Conservation (phyloP, 2,888 invertebrate genomes). For the Holacanthella duospinosa region DNA sequence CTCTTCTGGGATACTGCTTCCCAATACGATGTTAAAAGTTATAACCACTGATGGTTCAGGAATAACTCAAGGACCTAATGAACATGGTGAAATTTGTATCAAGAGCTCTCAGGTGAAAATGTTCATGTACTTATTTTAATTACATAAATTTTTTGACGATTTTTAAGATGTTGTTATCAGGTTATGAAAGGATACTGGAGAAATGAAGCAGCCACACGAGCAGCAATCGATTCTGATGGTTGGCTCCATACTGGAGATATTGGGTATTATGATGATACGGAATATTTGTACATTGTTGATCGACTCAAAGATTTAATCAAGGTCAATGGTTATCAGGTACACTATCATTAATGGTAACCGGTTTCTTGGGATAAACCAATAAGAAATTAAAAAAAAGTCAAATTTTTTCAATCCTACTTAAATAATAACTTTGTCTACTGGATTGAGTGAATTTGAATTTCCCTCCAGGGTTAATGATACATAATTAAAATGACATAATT, state of each 20-base stretch:
- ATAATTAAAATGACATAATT: no score
- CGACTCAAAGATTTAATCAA: constrained; percentile 67
- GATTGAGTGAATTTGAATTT: no score
- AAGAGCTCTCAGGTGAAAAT: constrained; percentile 69
- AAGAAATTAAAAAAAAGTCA: background rate
- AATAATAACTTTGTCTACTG: no score
- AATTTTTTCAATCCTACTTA: background rate
- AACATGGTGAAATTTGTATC: constrained; percentile 62
- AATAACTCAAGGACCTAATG: constrained; percentile 50
- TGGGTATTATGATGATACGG: constrained; percentile 26
- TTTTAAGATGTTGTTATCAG: constrained; percentile 1
- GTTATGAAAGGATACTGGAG: constrained; percentile 67
- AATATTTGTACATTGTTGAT: constrained; percentile 29
- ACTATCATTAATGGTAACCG: no score
- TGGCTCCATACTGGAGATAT: constrained; percentile 62
- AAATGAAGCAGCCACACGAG: constrained; percentile 60
- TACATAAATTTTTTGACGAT: background rate
- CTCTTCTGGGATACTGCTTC: constrained; percentile 56
- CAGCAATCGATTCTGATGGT: constrained; percentile 61
- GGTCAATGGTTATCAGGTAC: constrained; percentile 72
- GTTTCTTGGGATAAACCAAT: background rate
- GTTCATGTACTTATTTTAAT: constrained; percentile 39
- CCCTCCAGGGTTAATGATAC: no score
- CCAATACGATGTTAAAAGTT: constrained; percentile 58
- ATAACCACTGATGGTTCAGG: constrained; percentile 49